phyloP scores from a whole-genome alignment of 2,888 invertebrate species.

The Acleris literana region DNA sequence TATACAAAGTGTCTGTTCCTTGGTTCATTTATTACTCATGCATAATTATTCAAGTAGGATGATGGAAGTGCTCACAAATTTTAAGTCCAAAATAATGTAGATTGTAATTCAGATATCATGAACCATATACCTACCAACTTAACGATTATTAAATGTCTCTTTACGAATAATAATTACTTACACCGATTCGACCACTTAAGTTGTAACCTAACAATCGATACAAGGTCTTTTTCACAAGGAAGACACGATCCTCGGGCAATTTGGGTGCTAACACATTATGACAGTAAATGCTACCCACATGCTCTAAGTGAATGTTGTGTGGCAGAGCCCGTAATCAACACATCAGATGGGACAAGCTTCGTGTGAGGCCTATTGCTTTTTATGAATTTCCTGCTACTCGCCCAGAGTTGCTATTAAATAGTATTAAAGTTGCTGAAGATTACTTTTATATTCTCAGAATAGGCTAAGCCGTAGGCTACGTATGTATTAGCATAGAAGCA shows the following conservation, averaged over 20 bases:
- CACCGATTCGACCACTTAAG: neutral
- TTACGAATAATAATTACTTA: neutral
- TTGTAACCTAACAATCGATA: neutral
- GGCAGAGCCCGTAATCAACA: constrained; percentile 28
- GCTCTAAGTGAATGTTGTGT: constrained; percentile 32
- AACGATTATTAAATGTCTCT: no score
- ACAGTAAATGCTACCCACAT: constrained; percentile 28
- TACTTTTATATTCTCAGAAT: constrained; percentile 11
- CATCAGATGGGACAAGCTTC: constrained; percentile 24
- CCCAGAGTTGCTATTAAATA: constrained; percentile 7
- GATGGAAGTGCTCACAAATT: no score
- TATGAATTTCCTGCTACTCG: constrained; percentile 18
- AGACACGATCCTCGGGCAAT: constrained; percentile 10
- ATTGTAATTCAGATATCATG: no score
- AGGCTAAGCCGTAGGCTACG: no score
- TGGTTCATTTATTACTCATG: no score
- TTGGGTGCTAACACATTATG: constrained; percentile 15
- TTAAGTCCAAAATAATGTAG: no score
- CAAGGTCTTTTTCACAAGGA: constrained; percentile 1
- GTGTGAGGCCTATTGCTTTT: constrained; percentile 32
- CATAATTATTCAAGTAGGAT: no score
- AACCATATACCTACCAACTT: no score
- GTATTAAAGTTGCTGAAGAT: constrained; percentile 2
- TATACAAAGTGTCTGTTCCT: no score
- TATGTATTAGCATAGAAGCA: neutral